phyloP scores from a whole-genome alignment of 2,113 vertebrate species.

The Marcusenius ussheri region DNA sequence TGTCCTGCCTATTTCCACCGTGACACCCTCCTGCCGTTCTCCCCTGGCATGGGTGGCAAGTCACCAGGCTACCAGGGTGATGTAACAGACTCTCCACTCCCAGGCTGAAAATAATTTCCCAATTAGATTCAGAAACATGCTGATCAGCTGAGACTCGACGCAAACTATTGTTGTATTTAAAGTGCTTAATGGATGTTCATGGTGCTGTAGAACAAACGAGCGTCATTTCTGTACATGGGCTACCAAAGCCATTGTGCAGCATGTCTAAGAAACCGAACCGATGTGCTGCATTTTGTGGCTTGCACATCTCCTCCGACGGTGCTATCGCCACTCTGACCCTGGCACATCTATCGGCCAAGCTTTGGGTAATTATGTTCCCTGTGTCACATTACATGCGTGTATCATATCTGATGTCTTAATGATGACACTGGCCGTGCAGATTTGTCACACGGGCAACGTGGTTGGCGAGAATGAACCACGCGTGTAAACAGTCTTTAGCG shows the following conservation, averaged over 20 bases:
- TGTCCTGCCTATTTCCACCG: too few species aligned
- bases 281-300: background rate
- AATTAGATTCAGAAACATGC: background rate
- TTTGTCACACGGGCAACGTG: background rate
- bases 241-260: background rate
- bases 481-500: background rate
- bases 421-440: background rate
- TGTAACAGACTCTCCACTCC: background rate
- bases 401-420: background rate
- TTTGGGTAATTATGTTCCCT: background rate
- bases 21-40: background rate
- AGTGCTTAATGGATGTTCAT: background rate
- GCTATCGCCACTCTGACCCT: background rate
- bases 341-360: background rate
- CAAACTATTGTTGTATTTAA: background rate
- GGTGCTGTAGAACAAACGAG: background rate
- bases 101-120: background rate
- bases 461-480: background rate
- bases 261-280: background rate
- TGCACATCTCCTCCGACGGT: background rate
- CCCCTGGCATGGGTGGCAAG: background rate
- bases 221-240: background rate
- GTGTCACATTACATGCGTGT: background rate
- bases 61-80: background rate
- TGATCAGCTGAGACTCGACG: background rate